phyloP scores from a whole-genome alignment of 2,113 vertebrate genomes.

The Lipotes vexillifer region DNA sequence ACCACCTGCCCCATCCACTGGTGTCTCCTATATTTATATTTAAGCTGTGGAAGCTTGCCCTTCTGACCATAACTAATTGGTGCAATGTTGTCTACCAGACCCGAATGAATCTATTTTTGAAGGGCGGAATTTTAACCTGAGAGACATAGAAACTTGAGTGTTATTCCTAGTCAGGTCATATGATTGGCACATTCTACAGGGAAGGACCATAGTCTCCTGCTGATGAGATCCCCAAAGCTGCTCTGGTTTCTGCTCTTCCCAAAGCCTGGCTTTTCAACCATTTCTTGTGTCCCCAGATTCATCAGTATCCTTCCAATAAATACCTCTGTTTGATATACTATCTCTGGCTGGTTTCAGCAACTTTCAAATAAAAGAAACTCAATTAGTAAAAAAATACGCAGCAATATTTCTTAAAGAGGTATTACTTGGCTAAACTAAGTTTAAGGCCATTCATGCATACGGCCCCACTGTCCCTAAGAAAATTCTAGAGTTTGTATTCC shows the following conservation, averaged over 20 bases:
- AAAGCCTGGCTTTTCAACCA: background rate
- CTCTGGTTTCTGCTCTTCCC: background rate
- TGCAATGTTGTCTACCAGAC: background rate
- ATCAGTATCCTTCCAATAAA: background rate
- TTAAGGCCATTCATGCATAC: background rate
- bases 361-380: slow-evolving; percentile 4
- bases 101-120: background rate
- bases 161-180: background rate
- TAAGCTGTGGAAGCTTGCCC: background rate
- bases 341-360: background rate
- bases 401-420: background rate
- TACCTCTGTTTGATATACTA: background rate
- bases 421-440: background rate
- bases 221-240: background rate
- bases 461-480: background rate
- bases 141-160: background rate
- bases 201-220: background rate
- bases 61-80: background rate
- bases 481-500: background rate
- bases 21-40: background rate
- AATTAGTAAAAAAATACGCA: background rate
- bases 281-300: background rate
- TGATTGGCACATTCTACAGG: background rate
- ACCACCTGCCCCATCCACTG: background rate
- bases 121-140: slow-evolving; percentile 3